Evolutionary conservation across 2,797 vertebrate species (phyloP).

Genomic region (Acipenser transmontanus): DNA sequence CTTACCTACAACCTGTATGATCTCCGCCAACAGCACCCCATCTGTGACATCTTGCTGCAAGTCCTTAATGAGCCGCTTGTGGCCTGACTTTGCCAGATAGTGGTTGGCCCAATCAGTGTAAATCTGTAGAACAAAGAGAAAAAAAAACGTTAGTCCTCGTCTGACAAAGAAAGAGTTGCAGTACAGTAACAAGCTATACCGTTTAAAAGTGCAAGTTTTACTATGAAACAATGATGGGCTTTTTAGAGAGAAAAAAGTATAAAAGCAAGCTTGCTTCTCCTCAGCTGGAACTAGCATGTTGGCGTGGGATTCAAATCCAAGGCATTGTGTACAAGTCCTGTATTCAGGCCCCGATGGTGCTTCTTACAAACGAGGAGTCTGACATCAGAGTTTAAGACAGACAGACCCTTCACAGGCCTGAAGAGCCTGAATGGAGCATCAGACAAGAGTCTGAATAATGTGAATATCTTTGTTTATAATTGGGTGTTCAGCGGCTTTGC

Average conservation of each 20-base stretch:
- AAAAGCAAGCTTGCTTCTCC: constrained; percentile 49
- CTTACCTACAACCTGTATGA: constrained; percentile 96
- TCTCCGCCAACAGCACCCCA: constrained; percentile 90
- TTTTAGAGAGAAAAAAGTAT: constrained; percentile 35
- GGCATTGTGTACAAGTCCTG: constrained; percentile 62
- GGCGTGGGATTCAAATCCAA: constrained; percentile 71
- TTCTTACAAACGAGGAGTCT: constrained; percentile 61
- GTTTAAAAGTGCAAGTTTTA: too few relatives aligned
- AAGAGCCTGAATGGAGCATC: constrained; percentile 44
- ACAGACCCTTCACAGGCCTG: constrained; percentile 54
- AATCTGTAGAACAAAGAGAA: constrained; percentile 64
- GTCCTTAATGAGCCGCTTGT: constrained; percentile 92
- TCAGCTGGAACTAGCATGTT: constrained; percentile 49
- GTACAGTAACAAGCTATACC: too few relatives aligned
- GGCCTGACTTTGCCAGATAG: constrained; percentile 90
- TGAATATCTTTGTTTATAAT: constrained; percentile 56
- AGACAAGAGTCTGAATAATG: constrained; percentile 52
- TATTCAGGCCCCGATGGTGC: constrained; percentile 58
- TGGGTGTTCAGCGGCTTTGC: constrained; percentile 41
- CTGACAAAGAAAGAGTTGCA: constrained; percentile 1
- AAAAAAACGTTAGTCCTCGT: constrained; percentile 15
- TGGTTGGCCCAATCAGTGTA: constrained; percentile 98
- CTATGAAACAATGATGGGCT: not conserved
- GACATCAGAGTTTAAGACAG: constrained; percentile 67
- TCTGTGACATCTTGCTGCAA: constrained; percentile 93